Evolutionary conservation across 2,113 vertebrate species (phyloP).

Genomic region (Rhabdomys dilectus): DNA sequence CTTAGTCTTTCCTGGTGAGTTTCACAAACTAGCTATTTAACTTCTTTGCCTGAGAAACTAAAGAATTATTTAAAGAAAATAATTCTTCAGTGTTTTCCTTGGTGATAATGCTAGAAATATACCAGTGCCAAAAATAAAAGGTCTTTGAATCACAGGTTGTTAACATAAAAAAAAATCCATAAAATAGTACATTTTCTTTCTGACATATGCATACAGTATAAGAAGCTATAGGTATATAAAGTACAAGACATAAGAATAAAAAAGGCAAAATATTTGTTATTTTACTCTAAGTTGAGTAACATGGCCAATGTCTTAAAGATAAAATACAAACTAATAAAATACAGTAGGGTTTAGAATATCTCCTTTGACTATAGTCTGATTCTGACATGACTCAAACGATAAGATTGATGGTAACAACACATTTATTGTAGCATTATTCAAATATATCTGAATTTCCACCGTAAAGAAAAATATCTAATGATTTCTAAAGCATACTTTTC

Average conservation of each 20-base stretch:
- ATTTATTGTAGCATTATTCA: conserved; percentile 2
- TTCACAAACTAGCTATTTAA: conserved; percentile 45
- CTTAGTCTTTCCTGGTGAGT: conserved; percentile 68
- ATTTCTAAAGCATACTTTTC: neutral
- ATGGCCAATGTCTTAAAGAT: neutral
- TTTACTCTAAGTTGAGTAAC: neutral
- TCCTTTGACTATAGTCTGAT: neutral
- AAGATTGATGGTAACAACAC: neutral
- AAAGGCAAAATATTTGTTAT: neutral
- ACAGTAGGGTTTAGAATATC: neutral
- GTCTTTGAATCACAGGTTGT: conserved; percentile 3
- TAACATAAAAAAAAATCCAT: neutral
- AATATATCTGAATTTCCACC: neutral
- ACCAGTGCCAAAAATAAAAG: neutral
- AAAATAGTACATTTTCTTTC: neutral
- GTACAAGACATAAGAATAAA: rapidly evolving
- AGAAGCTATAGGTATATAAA: neutral
- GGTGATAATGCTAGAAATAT: conserved; percentile 15
- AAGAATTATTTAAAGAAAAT: conserved; percentile 56
- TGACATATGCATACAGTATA: neutral
- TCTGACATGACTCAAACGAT: neutral
- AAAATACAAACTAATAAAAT: neutral
- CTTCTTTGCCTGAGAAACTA: conserved; percentile 2
- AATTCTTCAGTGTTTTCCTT: neutral
- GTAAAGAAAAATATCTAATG: neutral